Base-by-base conservation (phyloP, 2,888 invertebrate species). In the Phania funesta region DNA sequence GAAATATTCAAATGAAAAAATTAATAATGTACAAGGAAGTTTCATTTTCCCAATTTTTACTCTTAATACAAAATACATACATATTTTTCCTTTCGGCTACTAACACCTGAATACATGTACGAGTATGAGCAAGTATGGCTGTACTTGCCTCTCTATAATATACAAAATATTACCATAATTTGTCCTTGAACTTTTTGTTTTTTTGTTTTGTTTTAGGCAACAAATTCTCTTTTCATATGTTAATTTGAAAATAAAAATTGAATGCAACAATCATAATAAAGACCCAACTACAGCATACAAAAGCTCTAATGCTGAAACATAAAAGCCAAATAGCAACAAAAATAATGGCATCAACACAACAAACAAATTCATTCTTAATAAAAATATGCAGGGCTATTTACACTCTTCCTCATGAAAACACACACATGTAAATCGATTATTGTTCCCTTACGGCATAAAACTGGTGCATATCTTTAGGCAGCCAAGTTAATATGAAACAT, bases 151-250 rank as follows among this genome's bases (percentile, higher is more conserved):
- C 26, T 44, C 29, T 62, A 29, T n/a, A n/a, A n/a, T n/a, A n/a
- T 44, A 16, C 6, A 44, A 62, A 26, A 44, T 50, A 6, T 50
- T 50, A 65, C 18, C 46, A 41, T 11, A 44, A 16, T 41, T 56
- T 76, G 58, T 32, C 75, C 75, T 67, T 76, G 75, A 67, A 76
- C 48, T 74, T 38, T 56, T 48, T 75, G 5, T 35, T 18, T 35
- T 32, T 20, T 16, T 35, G 18, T 62, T 58, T 7, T 32, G 13
- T 16, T 44, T 5, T 3, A 41, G 54, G 46, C 56, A 56, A 52
- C 44, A 67, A 65, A 3, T 26, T 38, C 9, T 20, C 7, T 38
- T 46, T 35, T n/a, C 13, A 20, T 2, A 26, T 74, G 18, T 44
- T 60, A 18, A 26, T 46, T 6, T 8, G 58, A 20, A 13, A 58